Evolutionary conservation across 2,113 vertebrate species (phyloP).

Genomic region (Pterocles burchelli): DNA sequence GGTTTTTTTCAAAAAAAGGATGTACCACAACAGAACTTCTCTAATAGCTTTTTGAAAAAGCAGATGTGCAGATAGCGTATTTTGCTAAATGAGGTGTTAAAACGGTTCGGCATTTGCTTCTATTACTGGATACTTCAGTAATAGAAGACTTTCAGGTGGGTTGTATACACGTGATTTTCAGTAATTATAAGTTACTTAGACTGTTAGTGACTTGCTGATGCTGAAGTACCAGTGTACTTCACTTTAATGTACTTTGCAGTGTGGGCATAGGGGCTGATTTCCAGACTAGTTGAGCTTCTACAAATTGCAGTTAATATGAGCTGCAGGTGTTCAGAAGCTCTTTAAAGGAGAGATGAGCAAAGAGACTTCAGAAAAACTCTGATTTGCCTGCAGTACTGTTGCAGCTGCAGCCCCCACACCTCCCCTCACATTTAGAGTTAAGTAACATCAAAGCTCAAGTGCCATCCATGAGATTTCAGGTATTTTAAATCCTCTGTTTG

Average conservation of each 20-base stretch:
- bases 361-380: background rate
- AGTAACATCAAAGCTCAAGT: background rate
- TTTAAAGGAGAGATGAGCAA: background rate
- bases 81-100: constrained; percentile 20
- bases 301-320: background rate
- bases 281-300: background rate
- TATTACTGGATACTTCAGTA: background rate
- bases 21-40: background rate
- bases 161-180: background rate
- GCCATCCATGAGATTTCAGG: background rate
- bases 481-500: background rate
- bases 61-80: constrained; percentile 11
- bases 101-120: background rate
- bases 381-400: background rate
- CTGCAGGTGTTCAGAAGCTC: constrained; percentile 43
- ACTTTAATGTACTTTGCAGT: background rate
- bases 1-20: background rate
- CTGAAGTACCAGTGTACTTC: background rate
- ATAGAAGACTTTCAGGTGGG: background rate
- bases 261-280: background rate
- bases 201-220: constrained; percentile 13
- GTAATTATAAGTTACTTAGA: constrained; percentile 29
- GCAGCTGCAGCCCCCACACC: background rate
- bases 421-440: background rate
- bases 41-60: constrained; percentile 20